Percentiles rank a stretch among this genome's conserved stretches.
Evolutionary conservation across 1,140 invertebrate species (phyloP).

Genomic region (Micrasema longulum): DNA sequence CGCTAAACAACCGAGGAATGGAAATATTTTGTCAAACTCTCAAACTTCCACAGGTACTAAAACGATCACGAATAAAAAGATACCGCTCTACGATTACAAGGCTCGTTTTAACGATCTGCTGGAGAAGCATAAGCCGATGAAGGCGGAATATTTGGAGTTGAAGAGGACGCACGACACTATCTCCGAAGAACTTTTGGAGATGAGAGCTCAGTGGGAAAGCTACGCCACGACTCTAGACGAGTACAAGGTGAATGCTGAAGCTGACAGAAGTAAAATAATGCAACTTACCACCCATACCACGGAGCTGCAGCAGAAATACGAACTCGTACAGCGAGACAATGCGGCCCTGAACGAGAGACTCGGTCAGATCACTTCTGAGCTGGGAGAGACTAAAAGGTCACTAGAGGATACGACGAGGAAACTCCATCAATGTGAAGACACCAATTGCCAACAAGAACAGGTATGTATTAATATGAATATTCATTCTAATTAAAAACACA

Average conservation of each 20-base stretch:
- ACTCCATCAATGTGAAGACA: slow-evolving; percentile 23
- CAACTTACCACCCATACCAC: slow-evolving; percentile 18
- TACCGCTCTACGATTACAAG: slow-evolving; percentile 64
- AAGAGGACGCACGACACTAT: slow-evolving; percentile 55
- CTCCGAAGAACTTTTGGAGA: slow-evolving; percentile 55
- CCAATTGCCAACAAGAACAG: slow-evolving; percentile 45
- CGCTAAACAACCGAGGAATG: slow-evolving; percentile 36
- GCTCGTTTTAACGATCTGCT: slow-evolving; percentile 62
- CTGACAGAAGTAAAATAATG: slow-evolving; percentile 27
- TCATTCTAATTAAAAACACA: no score
- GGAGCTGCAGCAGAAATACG: slow-evolving; percentile 54
- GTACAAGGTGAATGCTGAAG: slow-evolving; percentile 36
- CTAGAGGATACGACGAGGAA: slow-evolving; percentile 33
- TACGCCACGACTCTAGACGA: slow-evolving; percentile 32
- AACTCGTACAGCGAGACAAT: slow-evolving; percentile 47
- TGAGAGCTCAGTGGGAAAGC: slow-evolving; percentile 56
- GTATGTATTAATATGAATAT: slow-evolving; percentile 18
- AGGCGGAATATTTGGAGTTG: slow-evolving; percentile 55
- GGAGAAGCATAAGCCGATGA: slow-evolving; percentile 63
- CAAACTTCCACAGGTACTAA: slow-evolving; percentile 2
- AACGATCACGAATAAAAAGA: slow-evolving; percentile 49
- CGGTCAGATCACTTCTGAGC: slow-evolving; percentile 15
- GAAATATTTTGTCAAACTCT: not conserved
- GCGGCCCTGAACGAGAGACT: slow-evolving; percentile 27
- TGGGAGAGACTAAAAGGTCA: slow-evolving; percentile 19